phyloP scores from a whole-genome alignment of 2,113 vertebrate species.

The Perca schrenkii region DNA sequence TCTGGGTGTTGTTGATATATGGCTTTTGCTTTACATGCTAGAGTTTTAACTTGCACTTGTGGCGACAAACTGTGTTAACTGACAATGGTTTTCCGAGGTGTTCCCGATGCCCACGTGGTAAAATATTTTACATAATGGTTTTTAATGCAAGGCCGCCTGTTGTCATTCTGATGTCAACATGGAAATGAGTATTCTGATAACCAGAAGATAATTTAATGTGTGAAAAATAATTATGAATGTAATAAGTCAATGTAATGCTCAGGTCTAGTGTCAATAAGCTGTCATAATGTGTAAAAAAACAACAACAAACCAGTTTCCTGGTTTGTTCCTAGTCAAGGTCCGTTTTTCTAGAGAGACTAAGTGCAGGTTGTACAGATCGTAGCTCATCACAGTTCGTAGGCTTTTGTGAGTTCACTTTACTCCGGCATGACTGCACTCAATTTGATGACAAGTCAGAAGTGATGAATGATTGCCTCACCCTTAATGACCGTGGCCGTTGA shows the following conservation, averaged over 20 bases:
- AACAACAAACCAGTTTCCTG: neutral
- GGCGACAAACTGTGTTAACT: no score
- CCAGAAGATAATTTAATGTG: no score
- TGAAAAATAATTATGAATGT: neutral
- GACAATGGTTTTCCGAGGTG: no score
- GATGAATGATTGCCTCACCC: conserved; percentile 19
- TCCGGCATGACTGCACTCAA: neutral
- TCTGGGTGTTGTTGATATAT: no score
- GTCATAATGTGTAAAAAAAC: neutral
- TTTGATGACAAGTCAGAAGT: neutral
- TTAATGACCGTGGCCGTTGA: conserved; percentile 1
- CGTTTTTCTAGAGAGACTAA: neutral
- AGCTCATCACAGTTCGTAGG: neutral
- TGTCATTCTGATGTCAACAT: neutral
- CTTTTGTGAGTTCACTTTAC: neutral
- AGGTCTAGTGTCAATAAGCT: neutral
- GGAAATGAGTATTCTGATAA: neutral
- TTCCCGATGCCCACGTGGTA: no score
- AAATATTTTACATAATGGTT: no score
- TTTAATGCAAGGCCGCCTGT: no score
- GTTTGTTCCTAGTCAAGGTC: neutral
- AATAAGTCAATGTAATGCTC: neutral
- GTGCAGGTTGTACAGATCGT: neutral
- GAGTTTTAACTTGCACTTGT: no score
- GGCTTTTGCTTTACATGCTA: no score